Conservation (phyloP, 2,888 invertebrate genomes). For the Leptopilina myrica region DNA sequence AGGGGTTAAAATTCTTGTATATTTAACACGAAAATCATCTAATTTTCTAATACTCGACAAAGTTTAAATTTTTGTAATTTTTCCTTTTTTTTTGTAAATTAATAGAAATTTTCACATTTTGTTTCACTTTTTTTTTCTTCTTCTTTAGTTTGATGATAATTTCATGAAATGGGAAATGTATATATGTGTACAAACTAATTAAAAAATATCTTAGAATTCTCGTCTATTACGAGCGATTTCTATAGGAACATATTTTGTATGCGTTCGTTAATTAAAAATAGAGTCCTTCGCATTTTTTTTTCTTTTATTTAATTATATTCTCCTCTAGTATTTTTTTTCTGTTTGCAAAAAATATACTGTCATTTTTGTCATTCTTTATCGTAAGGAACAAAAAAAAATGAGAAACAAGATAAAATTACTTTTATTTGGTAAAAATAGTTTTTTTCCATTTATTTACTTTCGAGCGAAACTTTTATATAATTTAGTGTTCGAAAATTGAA, state of each 20-base stretch:
- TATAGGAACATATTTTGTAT: constrained; percentile 20
- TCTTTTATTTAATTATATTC: background rate
- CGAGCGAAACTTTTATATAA: no score
- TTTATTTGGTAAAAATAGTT: background rate
- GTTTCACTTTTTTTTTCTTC: background rate
- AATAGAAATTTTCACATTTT: background rate
- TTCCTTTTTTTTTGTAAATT: background rate
- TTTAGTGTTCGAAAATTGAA: no score
- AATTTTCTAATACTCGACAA: background rate
- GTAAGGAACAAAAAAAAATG: background rate
- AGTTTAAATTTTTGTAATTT: background rate
- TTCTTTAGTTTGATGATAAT: background rate
- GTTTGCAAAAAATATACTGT: constrained; percentile 25
- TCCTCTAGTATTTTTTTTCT: background rate
- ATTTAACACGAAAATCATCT: background rate
- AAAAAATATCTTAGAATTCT: background rate
- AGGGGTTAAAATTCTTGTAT: background rate
- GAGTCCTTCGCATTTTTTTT: background rate
- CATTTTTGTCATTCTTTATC: constrained; percentile 9
- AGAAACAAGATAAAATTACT: constrained; percentile 11
- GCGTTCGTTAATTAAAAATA: constrained; percentile 15
- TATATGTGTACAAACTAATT: background rate
- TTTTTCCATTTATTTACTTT: background rate
- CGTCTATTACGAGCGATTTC: constrained; percentile 15
- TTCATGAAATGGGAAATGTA: background rate